Evolutionary conservation across 1,140 invertebrate genomes (phyloP).

Genomic region (Cataglyphis hispanica): DNA sequence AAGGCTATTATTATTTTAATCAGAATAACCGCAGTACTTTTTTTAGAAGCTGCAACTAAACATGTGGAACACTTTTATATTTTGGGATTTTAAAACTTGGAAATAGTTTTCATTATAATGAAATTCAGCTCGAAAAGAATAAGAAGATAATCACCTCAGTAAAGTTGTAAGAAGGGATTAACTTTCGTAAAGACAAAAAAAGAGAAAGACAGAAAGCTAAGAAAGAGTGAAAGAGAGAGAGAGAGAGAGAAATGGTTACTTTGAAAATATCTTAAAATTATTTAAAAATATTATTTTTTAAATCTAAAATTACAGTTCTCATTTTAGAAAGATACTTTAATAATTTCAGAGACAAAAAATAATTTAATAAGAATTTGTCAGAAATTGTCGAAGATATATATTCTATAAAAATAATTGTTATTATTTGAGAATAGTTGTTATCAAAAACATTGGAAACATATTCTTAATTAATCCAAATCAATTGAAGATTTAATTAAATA

Average conservation of each 20-base stretch:
- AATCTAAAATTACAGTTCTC: not conserved
- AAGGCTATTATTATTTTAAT: not conserved
- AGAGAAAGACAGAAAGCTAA: too few relatives aligned
- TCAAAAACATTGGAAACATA: too few relatives aligned
- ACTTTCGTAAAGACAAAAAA: not conserved
- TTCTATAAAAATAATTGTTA: too few relatives aligned
- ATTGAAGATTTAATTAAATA: too few relatives aligned
- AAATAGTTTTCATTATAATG: conserved; percentile 38
- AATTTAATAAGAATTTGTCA: too few relatives aligned
- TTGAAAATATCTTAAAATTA: not conserved
- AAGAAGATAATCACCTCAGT: not conserved
- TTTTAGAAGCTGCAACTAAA: not conserved
- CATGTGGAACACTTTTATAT: not conserved
- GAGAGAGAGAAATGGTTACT: not conserved
- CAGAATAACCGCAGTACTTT: not conserved
- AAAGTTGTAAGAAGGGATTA: conserved; percentile 7
- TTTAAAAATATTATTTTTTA: conserved; percentile 3
- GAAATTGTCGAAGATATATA: too few relatives aligned
- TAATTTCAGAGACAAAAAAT: not conserved
- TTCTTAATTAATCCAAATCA: too few relatives aligned
- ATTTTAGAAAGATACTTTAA: not conserved
- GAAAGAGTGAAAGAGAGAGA: too few relatives aligned
- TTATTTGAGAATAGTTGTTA: too few relatives aligned
- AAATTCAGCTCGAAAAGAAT: conserved; percentile 15
- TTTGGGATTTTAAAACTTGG: conserved; percentile 1